Percentiles rank a stretch among this genome's conserved stretches.
Evolutionary conservation across 2,888 invertebrate species (phyloP).

Genomic region (Megastigmus dorsalis): DNA sequence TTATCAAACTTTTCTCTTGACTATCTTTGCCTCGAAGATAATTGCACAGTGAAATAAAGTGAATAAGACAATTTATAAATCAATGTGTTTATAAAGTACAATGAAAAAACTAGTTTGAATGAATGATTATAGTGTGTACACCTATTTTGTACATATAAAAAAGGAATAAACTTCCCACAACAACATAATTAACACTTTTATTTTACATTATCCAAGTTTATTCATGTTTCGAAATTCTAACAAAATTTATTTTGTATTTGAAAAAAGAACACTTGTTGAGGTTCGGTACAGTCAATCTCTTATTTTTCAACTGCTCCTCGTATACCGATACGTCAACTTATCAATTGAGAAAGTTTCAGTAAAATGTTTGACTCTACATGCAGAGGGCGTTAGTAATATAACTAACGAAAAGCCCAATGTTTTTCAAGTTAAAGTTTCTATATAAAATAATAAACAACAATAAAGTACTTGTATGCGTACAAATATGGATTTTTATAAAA

Average conservation of each 20-base stretch:
- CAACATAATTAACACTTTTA: constrained; percentile 19
- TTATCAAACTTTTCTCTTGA: background rate
- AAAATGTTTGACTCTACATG: background rate
- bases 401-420: background rate
- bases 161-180: constrained; percentile 71
- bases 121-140: constrained; percentile 68
- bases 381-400: constrained; percentile 4
- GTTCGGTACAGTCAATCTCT: background rate
- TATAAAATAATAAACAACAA: background rate
- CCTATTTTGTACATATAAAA: constrained; percentile 74
- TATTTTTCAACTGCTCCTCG: background rate
- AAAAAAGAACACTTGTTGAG: background rate
- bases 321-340: background rate
- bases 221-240: background rate
- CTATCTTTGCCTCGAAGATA: background rate
- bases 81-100: constrained; percentile 42
- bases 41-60: constrained; percentile 17
- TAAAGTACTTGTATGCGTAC: no score
- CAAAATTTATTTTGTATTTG: no score
- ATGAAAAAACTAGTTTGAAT: constrained; percentile 26
- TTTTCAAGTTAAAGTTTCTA: background rate
- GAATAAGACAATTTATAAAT: constrained; percentile 29
- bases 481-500: no score
- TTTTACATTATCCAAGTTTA: background rate
- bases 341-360: background rate